A percentile compares a stretch with the other conserved stretches of the same genome.
phyloP scores from a whole-genome alignment of 2,888 invertebrate species.

The Conchocele bisecta region DNA sequence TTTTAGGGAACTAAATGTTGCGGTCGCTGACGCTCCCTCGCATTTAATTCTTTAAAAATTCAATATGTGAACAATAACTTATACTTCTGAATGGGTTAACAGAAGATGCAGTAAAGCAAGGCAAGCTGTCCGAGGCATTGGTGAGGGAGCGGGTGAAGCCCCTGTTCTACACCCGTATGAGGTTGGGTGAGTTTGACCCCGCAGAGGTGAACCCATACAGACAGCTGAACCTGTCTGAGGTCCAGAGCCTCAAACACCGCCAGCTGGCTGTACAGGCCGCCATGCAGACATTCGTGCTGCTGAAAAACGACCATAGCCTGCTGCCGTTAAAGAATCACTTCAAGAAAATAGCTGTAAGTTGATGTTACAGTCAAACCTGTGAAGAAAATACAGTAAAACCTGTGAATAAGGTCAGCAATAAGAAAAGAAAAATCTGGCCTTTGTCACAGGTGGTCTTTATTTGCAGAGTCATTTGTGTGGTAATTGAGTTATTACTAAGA shows the following conservation, averaged over 20 bases:
- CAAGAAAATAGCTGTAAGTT: constrained; percentile 56
- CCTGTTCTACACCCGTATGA: constrained; percentile 75
- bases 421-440: too few relatives aligned
- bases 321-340: constrained; percentile 55
- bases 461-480: too few relatives aligned
- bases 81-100: too few relatives aligned
- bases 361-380: too few relatives aligned
- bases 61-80: too few relatives aligned
- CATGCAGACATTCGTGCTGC: constrained; percentile 74
- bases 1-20: too few relatives aligned
- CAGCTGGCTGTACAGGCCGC: constrained; percentile 71
- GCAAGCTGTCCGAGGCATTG: constrained; percentile 54
- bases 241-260: constrained; percentile 65
- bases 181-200: constrained; percentile 77
- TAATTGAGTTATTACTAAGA: too few relatives aligned
- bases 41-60: too few relatives aligned
- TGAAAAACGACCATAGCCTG: constrained; percentile 67
- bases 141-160: constrained; percentile 68
- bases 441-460: too few relatives aligned
- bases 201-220: constrained; percentile 75
- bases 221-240: constrained; percentile 54
- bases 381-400: too few relatives aligned
- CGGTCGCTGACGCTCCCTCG: too few relatives aligned
- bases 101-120: constrained; percentile 64
- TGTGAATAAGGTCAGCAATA: too few relatives aligned